Percentiles rank a stretch among this genome's conserved stretches.
Conservation (phyloP, 2,888 invertebrate genomes). For the Branchellion lobata region DNA sequence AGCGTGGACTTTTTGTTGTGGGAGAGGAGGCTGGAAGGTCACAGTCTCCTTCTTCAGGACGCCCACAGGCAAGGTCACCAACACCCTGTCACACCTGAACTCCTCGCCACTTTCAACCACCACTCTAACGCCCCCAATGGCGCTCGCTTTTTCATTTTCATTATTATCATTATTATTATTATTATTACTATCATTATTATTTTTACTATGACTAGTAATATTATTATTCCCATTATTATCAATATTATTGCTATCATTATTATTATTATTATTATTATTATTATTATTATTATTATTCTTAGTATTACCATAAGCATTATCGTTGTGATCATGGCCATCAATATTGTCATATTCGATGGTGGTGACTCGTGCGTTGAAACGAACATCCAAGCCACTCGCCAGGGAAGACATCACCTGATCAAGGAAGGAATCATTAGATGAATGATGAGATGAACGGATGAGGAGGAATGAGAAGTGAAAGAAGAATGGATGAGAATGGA, state of each 20-base stretch:
- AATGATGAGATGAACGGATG: too few relatives aligned
- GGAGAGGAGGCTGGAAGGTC: constrained; percentile 62
- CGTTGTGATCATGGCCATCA: too few relatives aligned
- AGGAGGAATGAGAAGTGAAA: too few relatives aligned
- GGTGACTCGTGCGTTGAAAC: constrained; percentile 57
- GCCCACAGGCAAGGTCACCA: constrained; percentile 63
- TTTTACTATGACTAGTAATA: too few relatives aligned
- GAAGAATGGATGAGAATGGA: too few relatives aligned
- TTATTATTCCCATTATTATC: too few relatives aligned
- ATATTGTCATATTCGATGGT: too few relatives aligned
- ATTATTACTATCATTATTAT: too few relatives aligned
- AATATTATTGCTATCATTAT: neutral
- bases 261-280: too few relatives aligned
- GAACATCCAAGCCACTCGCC: constrained; percentile 60
- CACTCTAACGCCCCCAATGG: constrained; percentile 53
- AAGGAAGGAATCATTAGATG: neutral
- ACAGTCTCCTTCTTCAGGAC: constrained; percentile 60
- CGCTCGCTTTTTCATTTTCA: neutral
- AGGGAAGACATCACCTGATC: constrained; percentile 53
- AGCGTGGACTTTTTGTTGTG: constrained; percentile 60
- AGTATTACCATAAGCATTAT: too few relatives aligned
- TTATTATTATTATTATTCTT: too few relatives aligned
- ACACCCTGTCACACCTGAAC: constrained; percentile 58
- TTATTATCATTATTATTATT: neutral
- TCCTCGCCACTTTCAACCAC: constrained; percentile 54